Base-by-base conservation (phyloP, 2,113 vertebrate genomes). In the Triplophysa tibetana region DNA sequence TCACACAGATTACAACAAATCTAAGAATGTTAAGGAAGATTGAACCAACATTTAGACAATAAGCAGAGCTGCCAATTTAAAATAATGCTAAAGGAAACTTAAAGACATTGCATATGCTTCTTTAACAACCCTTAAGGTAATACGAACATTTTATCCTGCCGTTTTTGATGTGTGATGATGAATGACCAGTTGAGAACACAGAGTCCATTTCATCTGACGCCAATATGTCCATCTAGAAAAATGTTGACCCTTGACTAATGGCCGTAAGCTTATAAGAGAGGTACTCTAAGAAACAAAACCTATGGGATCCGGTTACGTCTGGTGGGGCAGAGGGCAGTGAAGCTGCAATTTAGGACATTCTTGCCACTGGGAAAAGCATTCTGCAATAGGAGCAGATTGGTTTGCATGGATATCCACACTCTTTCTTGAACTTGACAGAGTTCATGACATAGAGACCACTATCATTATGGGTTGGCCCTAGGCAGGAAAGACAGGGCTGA, bases 1-100 rank as follows among this genome's bases (percentile, higher is more conserved):
- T 89, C 83, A 88, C 70, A 81, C 50, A 81, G 69, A 85, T 89
- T 86, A 73, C 45, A n/a, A n/a, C 21, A 80, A 81, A 81, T 81
- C 81, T 79, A 33, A 81, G 78, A 81, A 80, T 75, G 64, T 76
- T 29, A 64, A 60, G 38, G 66, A 54, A 67, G 79, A 77, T 87
- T 81, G 81, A 33, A 63, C 19, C n/a, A 43, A 21, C 23, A 48
- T 73, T 76, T 81, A 13, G 33, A 48, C 77, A 70, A 45, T 67
- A 8, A 83, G 80, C 83, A 45, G 41, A 60, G 21, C 9, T 65
- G 54, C 68, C 77, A 61, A n/a, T 13, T 43, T 1, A 43, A 13
- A 61, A 45, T 45, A 9, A 45, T 45, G 43, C 6, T 38, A 1
- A 45, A 45, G 43, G 43, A 11, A 45, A 45, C 43, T 45, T 11